These are phyloP conservation scores for Ornithoptera alexandrae DNA, from an alignment of 2,888 invertebrate genomes.

Conservation along the genomic window DNA sequence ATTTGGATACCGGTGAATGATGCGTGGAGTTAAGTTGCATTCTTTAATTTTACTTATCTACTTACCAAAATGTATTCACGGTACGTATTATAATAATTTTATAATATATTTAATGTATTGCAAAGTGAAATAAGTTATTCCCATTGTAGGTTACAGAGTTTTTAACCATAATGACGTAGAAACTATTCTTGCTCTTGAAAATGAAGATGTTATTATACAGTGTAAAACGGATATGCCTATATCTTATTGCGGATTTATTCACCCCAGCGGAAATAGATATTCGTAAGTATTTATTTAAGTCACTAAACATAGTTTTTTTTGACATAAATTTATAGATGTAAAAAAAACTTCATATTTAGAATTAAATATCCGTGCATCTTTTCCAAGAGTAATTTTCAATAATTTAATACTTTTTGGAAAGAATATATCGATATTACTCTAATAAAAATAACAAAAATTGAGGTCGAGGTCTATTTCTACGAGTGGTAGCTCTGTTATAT, in stretches of 20 bases:
- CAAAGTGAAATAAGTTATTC: slow-evolving; percentile 7
- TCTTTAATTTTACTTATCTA: slow-evolving; percentile 1
- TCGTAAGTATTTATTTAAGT: slow-evolving; percentile 52
- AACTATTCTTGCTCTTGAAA: slow-evolving; percentile 61
- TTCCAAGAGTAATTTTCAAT: too few relatives aligned
- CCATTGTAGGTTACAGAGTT: slow-evolving; percentile 54
- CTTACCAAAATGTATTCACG: slow-evolving; percentile 3
- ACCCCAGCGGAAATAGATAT: slow-evolving; percentile 66
- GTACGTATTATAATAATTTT: slow-evolving; percentile 9
- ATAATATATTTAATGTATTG: not conserved
- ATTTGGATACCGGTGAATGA: slow-evolving; percentile 9
- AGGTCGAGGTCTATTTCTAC: too few relatives aligned
- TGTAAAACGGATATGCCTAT: slow-evolving; percentile 62
- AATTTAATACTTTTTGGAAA: too few relatives aligned
- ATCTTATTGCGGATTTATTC: slow-evolving; percentile 68
- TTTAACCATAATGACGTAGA: slow-evolving; percentile 53
- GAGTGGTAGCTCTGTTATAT: too few relatives aligned
- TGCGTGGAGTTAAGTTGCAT: slow-evolving; percentile 4
- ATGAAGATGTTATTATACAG: slow-evolving; percentile 58
- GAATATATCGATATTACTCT: too few relatives aligned
- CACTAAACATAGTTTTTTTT: too few relatives aligned
- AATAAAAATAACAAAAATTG: too few relatives aligned
- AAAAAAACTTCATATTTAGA: too few relatives aligned
- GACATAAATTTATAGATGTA: too few relatives aligned
- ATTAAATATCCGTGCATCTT: too few relatives aligned